Base-by-base conservation (phyloP, 2,797 vertebrate genomes). In the Nannoperca australis region DNA sequence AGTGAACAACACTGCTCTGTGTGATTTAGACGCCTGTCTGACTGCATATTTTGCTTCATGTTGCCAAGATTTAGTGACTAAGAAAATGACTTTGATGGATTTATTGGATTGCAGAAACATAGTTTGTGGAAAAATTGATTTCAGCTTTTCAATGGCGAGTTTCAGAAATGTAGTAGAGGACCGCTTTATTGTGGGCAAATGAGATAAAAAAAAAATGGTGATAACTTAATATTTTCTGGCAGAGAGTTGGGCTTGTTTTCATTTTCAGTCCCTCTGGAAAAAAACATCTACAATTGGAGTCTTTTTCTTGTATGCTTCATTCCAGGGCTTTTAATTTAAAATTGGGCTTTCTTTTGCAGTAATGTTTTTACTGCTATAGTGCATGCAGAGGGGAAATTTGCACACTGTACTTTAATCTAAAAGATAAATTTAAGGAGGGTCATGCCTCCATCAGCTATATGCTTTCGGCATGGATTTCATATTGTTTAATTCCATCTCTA, bases 401-500 rank as follows among this genome's bases (percentile, higher is more conserved):
- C 70, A 71, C 22, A 30, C 47, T 66, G 36, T 60, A 58, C 79
- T 87, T 84, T 71, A 91, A 85, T 86, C 70, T 73, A 70, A 84
- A 88, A 87, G 79, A 90, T 92, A 85, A 54, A 76, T 88, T 91
- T 81, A 79, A 76, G 61, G 71, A 64, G 74, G 86, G 80, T 90
- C 69, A 59, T 64, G 75, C 70, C 68, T 89, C 65, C 61, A 76
- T 79, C 83, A 70, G 85, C 64, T 74, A 47, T 80, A 63, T 0
- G 24, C 82, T 86, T 77, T 82, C 40, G 15, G 73, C 82, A 20
- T 79, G 56, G 79, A 81, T 88, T 84, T 85, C 67, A 68, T 74
- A 76, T 89, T 85, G 90, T 92, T 90, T 85, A 81, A 83, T 84
- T 75, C 74, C 78, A 73, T 86, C 85, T 89, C 78, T 70, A 78